Conservation (phyloP, 2,797 vertebrate species). For the Eidolon dupreanum region DNA sequence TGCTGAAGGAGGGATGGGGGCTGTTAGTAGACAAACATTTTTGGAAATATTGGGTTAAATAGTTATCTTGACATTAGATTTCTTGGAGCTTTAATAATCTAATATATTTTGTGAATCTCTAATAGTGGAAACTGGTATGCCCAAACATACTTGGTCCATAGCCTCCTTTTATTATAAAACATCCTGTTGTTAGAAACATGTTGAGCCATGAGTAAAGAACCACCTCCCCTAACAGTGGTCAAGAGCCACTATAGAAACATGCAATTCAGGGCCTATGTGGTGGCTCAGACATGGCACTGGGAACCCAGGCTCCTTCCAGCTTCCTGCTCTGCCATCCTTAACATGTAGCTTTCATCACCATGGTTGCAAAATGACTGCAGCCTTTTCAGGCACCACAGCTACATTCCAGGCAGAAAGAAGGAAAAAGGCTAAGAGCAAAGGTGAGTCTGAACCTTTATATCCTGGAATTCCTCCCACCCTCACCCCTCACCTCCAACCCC, state of each 20-base stretch:
- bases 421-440: not conserved
- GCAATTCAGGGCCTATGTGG: not conserved
- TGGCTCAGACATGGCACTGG: not conserved
- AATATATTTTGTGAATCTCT: not conserved
- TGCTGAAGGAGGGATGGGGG: not conserved
- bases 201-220: not conserved
- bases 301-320: not conserved
- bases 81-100: not conserved
- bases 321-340: not conserved
- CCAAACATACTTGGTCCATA: not conserved
- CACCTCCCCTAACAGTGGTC: not conserved
- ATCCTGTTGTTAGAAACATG: not conserved
- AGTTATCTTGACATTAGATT: not conserved
- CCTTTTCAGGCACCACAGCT: not conserved
- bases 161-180: not conserved
- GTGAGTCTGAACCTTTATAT: not conserved
- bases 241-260: not conserved
- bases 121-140: not conserved
- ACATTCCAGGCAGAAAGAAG: not conserved
- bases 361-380: fast-evolving
- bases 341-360: not conserved
- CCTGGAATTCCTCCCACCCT: not conserved
- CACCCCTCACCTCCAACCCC: too few relatives aligned
- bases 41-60: not conserved
- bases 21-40: not conserved